These are phyloP conservation scores for Bradynema listronoti DNA, from an alignment of 1,140 invertebrate genomes.

Conservation along the genomic window DNA sequence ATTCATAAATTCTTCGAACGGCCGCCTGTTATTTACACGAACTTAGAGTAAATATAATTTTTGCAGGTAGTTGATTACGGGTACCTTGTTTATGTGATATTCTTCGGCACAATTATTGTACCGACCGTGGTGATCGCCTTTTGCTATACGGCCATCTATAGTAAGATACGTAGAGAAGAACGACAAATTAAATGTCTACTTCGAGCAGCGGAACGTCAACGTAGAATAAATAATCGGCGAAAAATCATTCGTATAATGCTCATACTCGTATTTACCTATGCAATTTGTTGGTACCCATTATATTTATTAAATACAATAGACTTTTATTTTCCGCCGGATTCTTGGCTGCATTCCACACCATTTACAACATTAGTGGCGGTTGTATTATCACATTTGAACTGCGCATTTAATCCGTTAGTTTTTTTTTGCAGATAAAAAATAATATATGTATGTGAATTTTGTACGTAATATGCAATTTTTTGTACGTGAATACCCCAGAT, in stretches of 20 bases:
- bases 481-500: no score
- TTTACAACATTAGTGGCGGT: conserved; percentile 31
- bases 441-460: no score
- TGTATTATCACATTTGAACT: conserved; percentile 41
- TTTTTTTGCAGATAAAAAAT: conserved; percentile 25
- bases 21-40: not conserved
- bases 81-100: conserved; percentile 43
- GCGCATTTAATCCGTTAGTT: conserved; percentile 40
- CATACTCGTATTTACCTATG: conserved; percentile 36
- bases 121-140: conserved; percentile 38
- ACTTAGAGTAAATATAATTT: conserved; percentile 2
- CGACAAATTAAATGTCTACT: conserved; percentile 38
- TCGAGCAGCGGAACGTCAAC: conserved; percentile 31
- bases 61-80: conserved; percentile 38
- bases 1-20: not conserved
- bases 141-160: conserved; percentile 38
- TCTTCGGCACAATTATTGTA: conserved; percentile 38
- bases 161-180: conserved; percentile 37
- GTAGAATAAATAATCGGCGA: conserved; percentile 37
- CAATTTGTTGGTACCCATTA: conserved; percentile 43
- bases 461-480: no score
- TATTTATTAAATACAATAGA: conserved; percentile 43
- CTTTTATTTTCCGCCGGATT: conserved; percentile 34
- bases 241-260: conserved; percentile 44
- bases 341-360: conserved; percentile 7